Evolutionary conservation across 1,140 invertebrate genomes (phyloP).

Genomic region (Anastatus disparis): DNA sequence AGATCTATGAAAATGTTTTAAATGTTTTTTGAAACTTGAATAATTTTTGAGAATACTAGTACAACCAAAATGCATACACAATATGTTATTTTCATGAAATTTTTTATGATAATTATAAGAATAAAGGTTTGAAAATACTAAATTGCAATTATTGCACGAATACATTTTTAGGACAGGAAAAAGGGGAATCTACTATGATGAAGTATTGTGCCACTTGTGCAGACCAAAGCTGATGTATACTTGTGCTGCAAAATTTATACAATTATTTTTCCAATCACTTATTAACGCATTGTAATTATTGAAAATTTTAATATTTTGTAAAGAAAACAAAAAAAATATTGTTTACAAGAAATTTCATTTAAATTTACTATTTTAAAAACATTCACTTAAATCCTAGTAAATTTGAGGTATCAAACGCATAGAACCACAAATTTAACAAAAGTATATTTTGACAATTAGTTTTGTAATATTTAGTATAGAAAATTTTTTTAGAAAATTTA

Average conservation of each 20-base stretch:
- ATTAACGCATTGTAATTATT: too few relatives aligned
- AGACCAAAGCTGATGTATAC: not conserved
- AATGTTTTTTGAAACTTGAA: conserved; percentile 3
- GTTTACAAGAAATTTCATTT: too few relatives aligned
- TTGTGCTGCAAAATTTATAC: not conserved
- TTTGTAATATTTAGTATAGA: too few relatives aligned
- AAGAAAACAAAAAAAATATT: too few relatives aligned
- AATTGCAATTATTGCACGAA: not conserved
- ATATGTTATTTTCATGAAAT: not conserved
- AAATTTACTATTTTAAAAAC: too few relatives aligned
- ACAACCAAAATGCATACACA: not conserved
- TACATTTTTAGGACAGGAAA: not conserved
- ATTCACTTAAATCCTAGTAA: too few relatives aligned
- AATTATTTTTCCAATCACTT: too few relatives aligned
- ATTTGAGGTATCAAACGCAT: too few relatives aligned
- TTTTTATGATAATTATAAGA: conserved; percentile 1
- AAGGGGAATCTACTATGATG: not conserved
- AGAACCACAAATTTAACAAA: too few relatives aligned
- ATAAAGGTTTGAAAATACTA: not conserved
- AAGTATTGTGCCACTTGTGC: not conserved
- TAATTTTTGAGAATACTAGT: not conserved
- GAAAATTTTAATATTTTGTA: too few relatives aligned
- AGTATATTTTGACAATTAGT: too few relatives aligned
- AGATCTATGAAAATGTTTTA: not conserved
- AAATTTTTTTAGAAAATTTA: too few relatives aligned